phyloP scores from a whole-genome alignment of 2,797 vertebrate genomes.

The Hydrophis major region DNA sequence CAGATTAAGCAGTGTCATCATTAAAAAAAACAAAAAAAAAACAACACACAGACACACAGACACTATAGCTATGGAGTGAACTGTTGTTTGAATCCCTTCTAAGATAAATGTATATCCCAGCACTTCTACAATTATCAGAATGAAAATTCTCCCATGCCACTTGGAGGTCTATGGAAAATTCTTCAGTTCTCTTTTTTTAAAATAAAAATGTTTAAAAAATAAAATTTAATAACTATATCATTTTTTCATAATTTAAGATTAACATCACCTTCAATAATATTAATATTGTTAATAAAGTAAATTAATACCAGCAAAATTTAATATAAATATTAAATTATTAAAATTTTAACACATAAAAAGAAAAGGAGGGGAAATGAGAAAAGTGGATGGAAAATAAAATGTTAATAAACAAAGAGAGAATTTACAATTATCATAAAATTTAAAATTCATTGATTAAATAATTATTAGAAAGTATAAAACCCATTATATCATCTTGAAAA shows the following conservation, averaged over 20 bases:
- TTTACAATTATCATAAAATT: neutral
- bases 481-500: neutral
- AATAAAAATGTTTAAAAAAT: neutral
- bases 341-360: neutral
- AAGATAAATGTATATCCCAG: neutral
- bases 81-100: neutral
- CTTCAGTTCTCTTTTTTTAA: neutral
- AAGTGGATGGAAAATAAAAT: neutral
- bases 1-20: neutral
- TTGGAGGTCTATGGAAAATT: neutral
- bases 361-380: neutral
- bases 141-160: neutral
- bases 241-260: neutral
- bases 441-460: neutral
- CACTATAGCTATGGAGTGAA: neutral
- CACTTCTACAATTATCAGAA: neutral
- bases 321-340: neutral
- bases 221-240: neutral
- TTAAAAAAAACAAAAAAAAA: too few species aligned
- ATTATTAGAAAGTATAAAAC: neutral
- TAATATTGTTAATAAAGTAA: neutral
- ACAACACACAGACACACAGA: too few species aligned
- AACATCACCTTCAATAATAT: neutral
- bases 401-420: neutral
- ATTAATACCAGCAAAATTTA: neutral